A percentile compares a stretch with the other conserved stretches of the same genome.
Evolutionary conservation across 2,888 invertebrate genomes (phyloP).

Genomic region (Siphlonurus alternatus): DNA sequence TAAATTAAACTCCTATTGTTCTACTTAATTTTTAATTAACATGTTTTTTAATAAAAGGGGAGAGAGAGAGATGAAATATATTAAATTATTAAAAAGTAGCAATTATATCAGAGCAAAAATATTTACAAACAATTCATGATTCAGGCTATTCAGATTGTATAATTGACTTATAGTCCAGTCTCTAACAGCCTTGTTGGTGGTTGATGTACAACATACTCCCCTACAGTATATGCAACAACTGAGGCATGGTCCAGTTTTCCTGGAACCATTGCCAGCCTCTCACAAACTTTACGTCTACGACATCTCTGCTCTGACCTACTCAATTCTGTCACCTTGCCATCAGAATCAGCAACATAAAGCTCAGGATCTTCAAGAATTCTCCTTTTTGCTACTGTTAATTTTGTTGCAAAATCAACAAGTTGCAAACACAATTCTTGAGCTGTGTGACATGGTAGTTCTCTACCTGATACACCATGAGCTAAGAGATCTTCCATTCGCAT

Average conservation of each 20-base stretch:
- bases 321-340: slow-evolving; percentile 27
- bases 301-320: slow-evolving; percentile 44
- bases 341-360: slow-evolving; percentile 35
- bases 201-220: slow-evolving; percentile 19
- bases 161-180: background rate
- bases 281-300: slow-evolving; percentile 50
- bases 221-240: slow-evolving; percentile 63
- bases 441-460: slow-evolving; percentile 40
- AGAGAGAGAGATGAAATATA: too few relatives aligned
- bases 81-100: too few relatives aligned
- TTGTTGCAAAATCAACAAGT: slow-evolving; percentile 57
- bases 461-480: slow-evolving; percentile 40
- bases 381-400: slow-evolving; percentile 64
- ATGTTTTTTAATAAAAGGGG: too few relatives aligned
- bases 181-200: background rate
- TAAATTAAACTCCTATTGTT: too few relatives aligned
- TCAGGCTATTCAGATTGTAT: too few relatives aligned
- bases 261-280: slow-evolving; percentile 58
- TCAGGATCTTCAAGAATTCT: slow-evolving; percentile 67
- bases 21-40: too few relatives aligned
- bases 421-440: slow-evolving; percentile 51
- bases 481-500: slow-evolving; percentile 59
- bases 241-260: slow-evolving; percentile 83
- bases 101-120: too few relatives aligned
- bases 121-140: too few relatives aligned